Evolutionary conservation across 1,140 invertebrate genomes (phyloP).

Genomic region (Tetragonula clypearis): DNA sequence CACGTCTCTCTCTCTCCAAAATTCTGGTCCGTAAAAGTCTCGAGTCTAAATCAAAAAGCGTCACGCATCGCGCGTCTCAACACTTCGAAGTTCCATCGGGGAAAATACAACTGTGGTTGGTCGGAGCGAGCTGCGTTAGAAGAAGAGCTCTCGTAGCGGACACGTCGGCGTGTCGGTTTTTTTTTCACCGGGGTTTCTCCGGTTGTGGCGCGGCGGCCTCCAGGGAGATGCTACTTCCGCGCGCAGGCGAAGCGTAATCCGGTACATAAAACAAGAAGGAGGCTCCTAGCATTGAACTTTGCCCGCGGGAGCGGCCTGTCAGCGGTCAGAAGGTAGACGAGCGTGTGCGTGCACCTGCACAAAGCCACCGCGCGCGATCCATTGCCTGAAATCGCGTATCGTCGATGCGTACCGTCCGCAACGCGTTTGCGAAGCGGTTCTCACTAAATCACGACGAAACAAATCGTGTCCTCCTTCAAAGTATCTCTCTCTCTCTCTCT

Average conservation of each 20-base stretch:
- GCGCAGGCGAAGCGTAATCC: constrained; percentile 61
- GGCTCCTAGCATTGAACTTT: constrained; percentile 66
- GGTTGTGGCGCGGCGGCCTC: constrained; percentile 14
- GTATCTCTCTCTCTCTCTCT: background rate
- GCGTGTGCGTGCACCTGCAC: constrained; percentile 26
- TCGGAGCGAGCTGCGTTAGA: background rate
- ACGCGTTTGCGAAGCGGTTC: constrained; percentile 23
- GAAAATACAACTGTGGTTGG: background rate
- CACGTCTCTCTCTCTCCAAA: no score
- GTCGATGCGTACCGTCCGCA: background rate
- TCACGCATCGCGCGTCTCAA: background rate
- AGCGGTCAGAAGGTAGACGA: constrained; percentile 34
- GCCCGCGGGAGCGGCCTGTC: constrained; percentile 63
- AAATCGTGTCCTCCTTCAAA: background rate
- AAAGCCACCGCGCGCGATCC: background rate
- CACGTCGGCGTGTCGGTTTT: constrained; percentile 16
- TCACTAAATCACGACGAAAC: constrained; percentile 67
- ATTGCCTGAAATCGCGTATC: constrained; percentile 22
- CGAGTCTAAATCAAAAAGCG: background rate
- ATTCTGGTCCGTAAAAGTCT: no score
- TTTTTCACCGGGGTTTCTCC: constrained; percentile 32
- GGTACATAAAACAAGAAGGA: constrained; percentile 66
- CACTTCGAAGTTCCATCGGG: background rate
- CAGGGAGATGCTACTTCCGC: constrained; percentile 57
- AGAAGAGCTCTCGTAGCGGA: constrained; percentile 36